Base-by-base conservation (phyloP, 2,888 invertebrate species). In the Eugnorisma glareosa region DNA sequence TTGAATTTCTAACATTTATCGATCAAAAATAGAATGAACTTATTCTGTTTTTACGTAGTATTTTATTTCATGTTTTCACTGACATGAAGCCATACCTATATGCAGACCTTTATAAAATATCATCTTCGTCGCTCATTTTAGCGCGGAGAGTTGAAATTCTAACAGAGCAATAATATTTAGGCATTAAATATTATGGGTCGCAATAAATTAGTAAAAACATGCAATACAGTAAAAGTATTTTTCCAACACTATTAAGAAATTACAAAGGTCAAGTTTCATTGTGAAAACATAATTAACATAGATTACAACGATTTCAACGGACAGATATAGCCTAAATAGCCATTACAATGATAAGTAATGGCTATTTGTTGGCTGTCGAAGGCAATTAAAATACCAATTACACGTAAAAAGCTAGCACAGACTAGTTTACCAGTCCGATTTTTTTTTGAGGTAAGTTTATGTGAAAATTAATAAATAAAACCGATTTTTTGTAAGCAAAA, bases 221-320 rank as follows among this genome's bases (percentile, higher is more conserved):
- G 21, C 10, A 21, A 21, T 35, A 61, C 15, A 64, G 15, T 8
- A 40, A 61, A 31, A 21, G 10, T 43, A 24, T 57, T 68, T 63
- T 21, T 31, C 8, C 10, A 45, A 63, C 15, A 31, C 5, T n/a
- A 10, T 35, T 54, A 54, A 37, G 37, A 73, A 37, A 54, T 64
- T 4, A 35, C 11, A 21, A 31, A 64, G 45, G 72, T 54, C 21
- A 79, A 24, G 10, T 40, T 54, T 15, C 8, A 35, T 24, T 81
- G 54, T 73, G 48, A 7, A 48, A 78, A 74, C 24, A 18, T 74
- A 74, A 79, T 79, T 21, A 75, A 67, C 35, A 67, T 67, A 67
- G 15, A 81, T 82, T n/a, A 61, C 18, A 64, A 69, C n/a, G 31
- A 67, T 81, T 51, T 31, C 54, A 11, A 61, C 61, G 37, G 70